Base-by-base conservation (phyloP, 2,797 vertebrate genomes). In the Meda fulgida region DNA sequence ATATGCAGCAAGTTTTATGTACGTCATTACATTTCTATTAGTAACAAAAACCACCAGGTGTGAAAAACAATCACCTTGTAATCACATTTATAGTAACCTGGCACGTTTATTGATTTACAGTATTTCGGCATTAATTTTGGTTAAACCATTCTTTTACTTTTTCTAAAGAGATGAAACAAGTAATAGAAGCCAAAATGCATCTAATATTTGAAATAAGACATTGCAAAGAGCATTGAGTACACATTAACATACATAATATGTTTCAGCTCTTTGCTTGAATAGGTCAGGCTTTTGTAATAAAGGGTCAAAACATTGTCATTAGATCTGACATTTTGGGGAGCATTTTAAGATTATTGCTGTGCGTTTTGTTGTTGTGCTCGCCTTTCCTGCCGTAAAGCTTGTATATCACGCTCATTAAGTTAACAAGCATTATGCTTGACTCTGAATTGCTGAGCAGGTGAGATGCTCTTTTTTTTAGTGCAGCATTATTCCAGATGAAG, bases 381-480 rank as follows among this genome's bases (percentile, higher is more conserved):
- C 53, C 23, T 48, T 72, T 79, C 29, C 43, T 31, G n/a, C 18
- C 18, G 66, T 70, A 79, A 79, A 48, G 66, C 83, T 63, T 60
- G 40, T 55, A 80, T 67, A 58, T 66, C 55, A 3, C 16, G 16
- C 83, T 84, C 75, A 84, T 84, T 79, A 79, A 79, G 76, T 51
- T 84, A 84, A 80, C 83, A 84, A 72, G 67, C 83, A n/a, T 71
- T 58, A 70, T 31, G 83, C 83, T 84, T 77, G 13, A 70, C 65
- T 84, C 83, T 72, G 51, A 78, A 78, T 84, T 58, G 66, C 76
- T 84, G 66, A 79, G 66, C 51, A 60, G 83, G 38, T 79, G 67
- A 72, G 55, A 78, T 51, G 73, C 75, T 84, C 53, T 84, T 78
- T 72, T 81, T 40, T 79, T 65, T 76, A 84, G 38, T 60, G 51